Evolutionary conservation across 2,888 invertebrate species (phyloP), one percentile per base, ranked within the genome.

Genomic region (Ornithoptera alexandrae): DNA sequence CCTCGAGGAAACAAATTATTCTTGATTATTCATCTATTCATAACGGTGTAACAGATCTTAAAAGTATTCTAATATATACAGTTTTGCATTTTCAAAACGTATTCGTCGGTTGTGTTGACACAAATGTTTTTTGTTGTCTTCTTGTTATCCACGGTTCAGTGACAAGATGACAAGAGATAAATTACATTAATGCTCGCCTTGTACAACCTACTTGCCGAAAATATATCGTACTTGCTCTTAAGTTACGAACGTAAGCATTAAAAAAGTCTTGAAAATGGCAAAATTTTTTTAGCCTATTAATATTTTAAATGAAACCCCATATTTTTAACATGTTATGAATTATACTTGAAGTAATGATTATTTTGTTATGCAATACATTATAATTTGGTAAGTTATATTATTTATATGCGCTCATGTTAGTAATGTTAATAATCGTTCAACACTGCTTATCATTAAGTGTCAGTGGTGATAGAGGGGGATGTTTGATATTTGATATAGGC

Each of bases 81-180:
- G 12, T 22, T 22, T 58, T 12, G 10, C 57, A n/a, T 58, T 58
- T 22, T 24, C 22, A 60, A 60, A 30, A 60, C 30, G 42, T 50
- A 70, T 60, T 70, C 63, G 62, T 67, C 39, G 56, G 64, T 62
- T 62, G 61, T 58, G 36, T 42, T 56, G 62, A 56, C 66, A 65
- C 67, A 71, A 71, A 56, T 46, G 39, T n/a, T 67, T 69, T 69
- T 73, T 69, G 69, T 73, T 74, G 71, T 72, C 67, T 73, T 66
- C 71, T 59, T 72, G 69, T 72, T 71, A 67, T 72, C 72, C 62
- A 74, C 73, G 72, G 70, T 72, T 73, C 74, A 74, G 62, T 72
- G 74, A 70, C 70, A 70, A 72, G 69, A 68, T 70, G 72, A 69
- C 61, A 69, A 69, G 70, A 69, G 64, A 69, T 67, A 66, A 69